phyloP scores from a whole-genome alignment of 2,888 invertebrate genomes.

The Tetranychus truncatus region DNA sequence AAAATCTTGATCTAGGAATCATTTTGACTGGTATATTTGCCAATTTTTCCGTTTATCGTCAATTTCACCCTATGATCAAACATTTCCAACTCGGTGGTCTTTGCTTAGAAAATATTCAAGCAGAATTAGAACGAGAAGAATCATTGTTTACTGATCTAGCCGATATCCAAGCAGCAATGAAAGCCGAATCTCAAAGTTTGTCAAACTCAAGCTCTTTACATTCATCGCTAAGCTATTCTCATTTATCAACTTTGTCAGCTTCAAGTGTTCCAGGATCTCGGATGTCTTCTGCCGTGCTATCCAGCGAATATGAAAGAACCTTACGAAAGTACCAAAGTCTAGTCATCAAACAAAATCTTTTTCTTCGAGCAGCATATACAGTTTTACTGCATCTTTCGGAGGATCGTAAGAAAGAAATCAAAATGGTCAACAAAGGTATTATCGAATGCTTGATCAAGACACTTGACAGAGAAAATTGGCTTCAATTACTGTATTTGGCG shows the following conservation, averaged over 20 bases:
- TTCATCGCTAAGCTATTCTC: not conserved
- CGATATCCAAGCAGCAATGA: slow-evolving; percentile 29
- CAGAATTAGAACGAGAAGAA: slow-evolving; percentile 77
- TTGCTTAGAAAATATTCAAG: slow-evolving; percentile 88
- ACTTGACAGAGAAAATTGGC: slow-evolving; percentile 59
- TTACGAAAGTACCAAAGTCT: slow-evolving; percentile 56
- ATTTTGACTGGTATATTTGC: slow-evolving; percentile 92
- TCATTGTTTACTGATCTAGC: slow-evolving; percentile 50
- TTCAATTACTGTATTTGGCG: slow-evolving; percentile 68
- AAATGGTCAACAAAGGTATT: slow-evolving; percentile 85
- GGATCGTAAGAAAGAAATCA: slow-evolving; percentile 82
- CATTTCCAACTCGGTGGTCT: slow-evolving; percentile 69
- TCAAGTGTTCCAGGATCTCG: slow-evolving; percentile 13
- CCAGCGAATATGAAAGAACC: slow-evolving; percentile 53
- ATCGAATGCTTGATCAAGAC: slow-evolving; percentile 68
- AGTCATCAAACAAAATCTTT: slow-evolving; percentile 55
- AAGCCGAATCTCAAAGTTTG: not conserved
- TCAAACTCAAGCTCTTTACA: not conserved
- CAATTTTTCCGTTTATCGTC: slow-evolving; percentile 84
- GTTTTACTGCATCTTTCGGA: slow-evolving; percentile 84
- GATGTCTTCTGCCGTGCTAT: slow-evolving; percentile 9
- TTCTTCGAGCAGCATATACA: slow-evolving; percentile 58
- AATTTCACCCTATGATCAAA: slow-evolving; percentile 80
- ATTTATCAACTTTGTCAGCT: slow-evolving; percentile 6
- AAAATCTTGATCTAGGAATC: slow-evolving; percentile 83